phyloP scores from a whole-genome alignment of 2,888 invertebrate genomes.

The Eumerus sabulonum region DNA sequence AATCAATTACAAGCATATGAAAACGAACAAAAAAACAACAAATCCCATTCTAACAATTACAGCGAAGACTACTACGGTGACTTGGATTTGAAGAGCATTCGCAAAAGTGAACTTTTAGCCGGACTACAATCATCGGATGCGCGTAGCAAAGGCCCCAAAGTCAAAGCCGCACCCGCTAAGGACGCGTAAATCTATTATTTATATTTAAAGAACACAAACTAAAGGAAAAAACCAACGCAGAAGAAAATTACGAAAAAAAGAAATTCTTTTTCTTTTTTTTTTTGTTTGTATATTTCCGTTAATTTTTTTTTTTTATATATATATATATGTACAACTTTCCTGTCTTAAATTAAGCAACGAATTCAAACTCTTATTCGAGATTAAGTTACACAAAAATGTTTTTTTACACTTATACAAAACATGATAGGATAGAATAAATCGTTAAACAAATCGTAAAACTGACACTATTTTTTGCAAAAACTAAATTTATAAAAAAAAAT shows the following conservation, averaged over 20 bases:
- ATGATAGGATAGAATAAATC: slow-evolving; percentile 42
- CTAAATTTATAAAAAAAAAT: slow-evolving; percentile 25
- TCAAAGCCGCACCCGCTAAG: slow-evolving; percentile 75
- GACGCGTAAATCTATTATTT: slow-evolving; percentile 75
- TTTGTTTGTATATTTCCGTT: slow-evolving; percentile 39
- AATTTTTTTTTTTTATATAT: slow-evolving; percentile 41
- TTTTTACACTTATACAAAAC: slow-evolving; percentile 22
- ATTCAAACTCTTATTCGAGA: slow-evolving; percentile 43
- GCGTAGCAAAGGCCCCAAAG: slow-evolving; percentile 80
- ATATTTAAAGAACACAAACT: slow-evolving; percentile 33
- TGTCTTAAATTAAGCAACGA: slow-evolving; percentile 59
- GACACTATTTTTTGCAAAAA: slow-evolving; percentile 37
- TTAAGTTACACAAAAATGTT: slow-evolving; percentile 50
- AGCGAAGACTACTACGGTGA: slow-evolving; percentile 98
- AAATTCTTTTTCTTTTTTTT: slow-evolving; percentile 49
- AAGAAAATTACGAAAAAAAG: slow-evolving; percentile 18
- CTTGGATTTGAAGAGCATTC: slow-evolving; percentile 95
- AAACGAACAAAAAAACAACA: slow-evolving; percentile 55
- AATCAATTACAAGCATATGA: slow-evolving; percentile 33
- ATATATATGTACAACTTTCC: slow-evolving; percentile 41
- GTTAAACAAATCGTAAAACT: slow-evolving; percentile 9
- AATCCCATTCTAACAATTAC: slow-evolving; percentile 79
- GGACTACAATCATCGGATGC: slow-evolving; percentile 82
- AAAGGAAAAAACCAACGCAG: slow-evolving; percentile 34
- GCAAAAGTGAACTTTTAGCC: slow-evolving; percentile 94